Percentiles rank a stretch among this genome's conserved stretches.
phyloP scores from a whole-genome alignment of 1,140 invertebrate genomes.

The Drosophila orosa region DNA sequence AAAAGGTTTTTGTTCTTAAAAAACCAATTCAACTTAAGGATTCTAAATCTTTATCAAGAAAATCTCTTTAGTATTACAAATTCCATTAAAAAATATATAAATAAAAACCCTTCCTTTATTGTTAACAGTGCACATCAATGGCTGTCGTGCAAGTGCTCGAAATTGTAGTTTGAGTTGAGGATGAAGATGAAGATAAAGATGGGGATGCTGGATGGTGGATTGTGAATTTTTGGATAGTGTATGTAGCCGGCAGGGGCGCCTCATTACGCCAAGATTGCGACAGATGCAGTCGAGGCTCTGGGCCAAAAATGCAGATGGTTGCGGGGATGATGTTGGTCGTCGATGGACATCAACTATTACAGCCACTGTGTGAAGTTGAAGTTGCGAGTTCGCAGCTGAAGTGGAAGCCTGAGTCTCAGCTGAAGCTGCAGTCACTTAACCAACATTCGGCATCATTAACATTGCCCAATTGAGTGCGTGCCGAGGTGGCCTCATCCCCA shows the following conservation, averaged over 20 bases:
- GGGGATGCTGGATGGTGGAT: slow-evolving; percentile 3
- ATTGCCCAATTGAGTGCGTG: slow-evolving; percentile 64
- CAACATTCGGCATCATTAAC: slow-evolving; percentile 62
- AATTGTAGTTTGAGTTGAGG: slow-evolving; percentile 28
- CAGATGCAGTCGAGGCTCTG: slow-evolving; percentile 60
- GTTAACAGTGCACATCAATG: slow-evolving; percentile 12
- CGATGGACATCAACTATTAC: slow-evolving; percentile 42
- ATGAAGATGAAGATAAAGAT: slow-evolving; percentile 4
- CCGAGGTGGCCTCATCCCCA: slow-evolving; percentile 26
- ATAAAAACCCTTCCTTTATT: background rate
- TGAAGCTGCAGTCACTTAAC: slow-evolving; percentile 56
- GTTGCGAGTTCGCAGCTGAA: slow-evolving; percentile 5
- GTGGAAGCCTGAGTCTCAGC: slow-evolving; percentile 10
- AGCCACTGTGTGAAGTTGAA: slow-evolving; percentile 8
- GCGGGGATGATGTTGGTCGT: slow-evolving; percentile 8
- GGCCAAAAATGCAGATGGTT: slow-evolving; percentile 39
- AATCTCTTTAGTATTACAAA: background rate
- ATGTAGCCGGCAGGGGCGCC: slow-evolving; percentile 20
- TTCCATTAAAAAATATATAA: background rate
- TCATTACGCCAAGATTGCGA: slow-evolving; percentile 68
- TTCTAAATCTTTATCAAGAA: too few species aligned
- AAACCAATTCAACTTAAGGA: too few species aligned
- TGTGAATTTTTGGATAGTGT: background rate
- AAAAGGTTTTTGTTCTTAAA: too few species aligned
- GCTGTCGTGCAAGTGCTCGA: slow-evolving; percentile 49